phyloP scores from a whole-genome alignment of 2,888 invertebrate genomes.

The Zele albiditarsus region DNA sequence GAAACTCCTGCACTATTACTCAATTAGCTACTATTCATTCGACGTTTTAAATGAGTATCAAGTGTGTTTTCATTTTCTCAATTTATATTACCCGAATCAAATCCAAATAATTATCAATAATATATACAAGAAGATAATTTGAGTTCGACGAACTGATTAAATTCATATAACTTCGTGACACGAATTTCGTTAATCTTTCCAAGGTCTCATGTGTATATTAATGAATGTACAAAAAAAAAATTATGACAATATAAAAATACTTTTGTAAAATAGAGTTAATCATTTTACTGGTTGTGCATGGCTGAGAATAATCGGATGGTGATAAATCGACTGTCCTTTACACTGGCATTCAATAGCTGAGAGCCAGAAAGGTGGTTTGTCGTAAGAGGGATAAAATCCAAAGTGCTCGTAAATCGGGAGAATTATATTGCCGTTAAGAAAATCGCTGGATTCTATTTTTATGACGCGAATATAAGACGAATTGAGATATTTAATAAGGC shows the following conservation, averaged over 20 bases:
- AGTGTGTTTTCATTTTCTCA: no score
- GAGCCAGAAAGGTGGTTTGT: background rate
- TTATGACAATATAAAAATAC: constrained; percentile 9
- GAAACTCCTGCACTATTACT: no score
- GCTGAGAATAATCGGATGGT: constrained; percentile 31
- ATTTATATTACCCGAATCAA: no score
- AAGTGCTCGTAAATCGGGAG: constrained; percentile 51
- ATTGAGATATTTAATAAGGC: constrained; percentile 39
- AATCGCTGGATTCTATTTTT: constrained; percentile 52
- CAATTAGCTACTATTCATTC: no score
- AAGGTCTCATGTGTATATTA: no score
- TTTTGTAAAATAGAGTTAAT: constrained; percentile 36
- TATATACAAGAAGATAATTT: no score
- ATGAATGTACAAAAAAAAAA: background rate
- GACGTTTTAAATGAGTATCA: no score
- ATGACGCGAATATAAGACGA: constrained; percentile 51
- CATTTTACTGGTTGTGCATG: constrained; percentile 48
- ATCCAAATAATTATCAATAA: no score
- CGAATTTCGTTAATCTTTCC: no score
- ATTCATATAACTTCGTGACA: no score
- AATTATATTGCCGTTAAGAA: constrained; percentile 53
- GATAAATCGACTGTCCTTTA: constrained; percentile 50
- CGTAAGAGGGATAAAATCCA: constrained; percentile 26
- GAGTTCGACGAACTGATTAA: no score
- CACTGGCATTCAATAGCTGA: constrained; percentile 19